phyloP scores from a whole-genome alignment of 2,113 vertebrate species.

The Malurus melanocephalus region DNA sequence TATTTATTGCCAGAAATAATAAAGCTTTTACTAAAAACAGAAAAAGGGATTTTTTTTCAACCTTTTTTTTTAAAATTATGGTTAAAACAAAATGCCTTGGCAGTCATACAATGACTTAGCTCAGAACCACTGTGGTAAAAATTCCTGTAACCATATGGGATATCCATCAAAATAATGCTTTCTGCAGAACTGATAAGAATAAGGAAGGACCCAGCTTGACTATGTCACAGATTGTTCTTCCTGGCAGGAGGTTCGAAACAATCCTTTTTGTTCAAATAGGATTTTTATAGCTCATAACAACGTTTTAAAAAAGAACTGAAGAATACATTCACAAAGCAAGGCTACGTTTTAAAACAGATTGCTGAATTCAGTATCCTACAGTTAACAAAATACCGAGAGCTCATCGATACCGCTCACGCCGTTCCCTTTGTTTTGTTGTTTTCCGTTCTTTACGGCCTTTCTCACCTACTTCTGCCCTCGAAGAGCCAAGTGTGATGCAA shows the following conservation, averaged over 20 bases:
- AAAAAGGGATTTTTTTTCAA: background rate
- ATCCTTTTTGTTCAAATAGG: background rate
- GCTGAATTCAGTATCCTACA: accelerated
- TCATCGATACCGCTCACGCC: accelerated
- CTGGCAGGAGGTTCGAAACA: background rate
- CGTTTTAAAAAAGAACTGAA: background rate
- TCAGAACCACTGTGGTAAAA: background rate
- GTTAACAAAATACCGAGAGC: background rate
- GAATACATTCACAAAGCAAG: background rate
- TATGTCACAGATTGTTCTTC: slow-evolving; percentile 1
- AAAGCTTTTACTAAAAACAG: background rate
- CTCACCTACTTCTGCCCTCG: background rate
- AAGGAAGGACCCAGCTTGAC: background rate
- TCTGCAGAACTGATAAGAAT: slow-evolving; percentile 22
- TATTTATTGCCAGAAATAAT: background rate
- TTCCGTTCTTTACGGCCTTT: background rate
- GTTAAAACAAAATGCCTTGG: background rate
- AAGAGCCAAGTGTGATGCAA: background rate
- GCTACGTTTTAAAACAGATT: background rate
- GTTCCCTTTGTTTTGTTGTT: background rate
- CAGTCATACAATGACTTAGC: background rate
- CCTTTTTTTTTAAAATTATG: background rate
- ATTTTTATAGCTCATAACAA: background rate
- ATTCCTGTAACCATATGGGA: slow-evolving; percentile 24
- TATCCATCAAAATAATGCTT: slow-evolving; percentile 19